A percentile compares a stretch with the other conserved stretches of the same genome.
phyloP scores from a whole-genome alignment of 2,797 vertebrate species.

The Tangara arthus region DNA sequence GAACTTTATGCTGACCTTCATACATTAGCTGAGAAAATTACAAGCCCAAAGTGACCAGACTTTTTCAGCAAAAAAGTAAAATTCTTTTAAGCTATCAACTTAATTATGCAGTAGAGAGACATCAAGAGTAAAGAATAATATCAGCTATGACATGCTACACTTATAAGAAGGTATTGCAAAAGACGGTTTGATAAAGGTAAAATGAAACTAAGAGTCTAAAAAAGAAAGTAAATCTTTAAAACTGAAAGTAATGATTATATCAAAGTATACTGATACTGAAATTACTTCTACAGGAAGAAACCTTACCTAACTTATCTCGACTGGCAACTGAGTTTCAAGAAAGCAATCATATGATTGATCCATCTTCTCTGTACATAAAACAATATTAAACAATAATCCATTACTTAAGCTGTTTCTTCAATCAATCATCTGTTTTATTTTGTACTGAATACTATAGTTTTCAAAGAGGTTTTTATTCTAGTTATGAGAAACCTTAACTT shows the following conservation, averaged over 20 bases:
- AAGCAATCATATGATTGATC: neutral
- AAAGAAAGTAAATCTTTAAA: neutral
- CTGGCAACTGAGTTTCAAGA: neutral
- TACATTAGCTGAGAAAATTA: constrained; percentile 28
- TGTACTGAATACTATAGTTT: neutral
- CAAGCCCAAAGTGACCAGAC: neutral
- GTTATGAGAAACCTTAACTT: neutral
- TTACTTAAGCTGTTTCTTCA: neutral
- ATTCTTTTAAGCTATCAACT: neutral
- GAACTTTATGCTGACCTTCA: constrained; percentile 1
- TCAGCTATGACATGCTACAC: neutral
- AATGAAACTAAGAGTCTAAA: neutral
- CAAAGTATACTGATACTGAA: neutral
- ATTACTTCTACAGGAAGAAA: neutral
- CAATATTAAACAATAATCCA: neutral
- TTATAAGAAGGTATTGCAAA: neutral
- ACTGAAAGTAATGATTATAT: neutral
- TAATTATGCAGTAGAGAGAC: neutral
- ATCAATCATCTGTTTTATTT: neutral
- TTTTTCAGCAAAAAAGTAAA: neutral
- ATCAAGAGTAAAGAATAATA: neutral
- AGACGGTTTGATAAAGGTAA: neutral
- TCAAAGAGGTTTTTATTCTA: neutral
- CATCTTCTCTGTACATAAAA: neutral
- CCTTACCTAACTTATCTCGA: neutral